Evolutionary conservation across 64 coral and sea anemone genomes (phyloP).

Genomic region (Actinia equina): DNA sequence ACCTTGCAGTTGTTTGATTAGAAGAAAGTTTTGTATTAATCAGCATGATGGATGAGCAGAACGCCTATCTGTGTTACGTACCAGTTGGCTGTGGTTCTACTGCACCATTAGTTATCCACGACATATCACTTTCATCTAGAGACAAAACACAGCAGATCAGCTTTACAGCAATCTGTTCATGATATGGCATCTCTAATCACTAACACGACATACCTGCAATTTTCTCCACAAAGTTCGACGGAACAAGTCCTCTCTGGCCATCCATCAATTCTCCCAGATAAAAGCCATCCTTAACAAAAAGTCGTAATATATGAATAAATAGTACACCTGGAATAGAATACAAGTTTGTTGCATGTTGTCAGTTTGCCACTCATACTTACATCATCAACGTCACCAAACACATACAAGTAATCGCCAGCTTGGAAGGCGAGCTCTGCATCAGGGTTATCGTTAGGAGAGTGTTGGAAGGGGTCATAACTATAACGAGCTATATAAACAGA

Average conservation of each 20-base stretch:
- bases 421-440: constrained; percentile 95
- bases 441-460: constrained; percentile 94
- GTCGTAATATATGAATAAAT: neutral
- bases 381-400: constrained; percentile 96
- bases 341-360: too few relatives aligned
- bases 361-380: constrained; percentile 28
- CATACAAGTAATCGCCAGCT: constrained; percentile 94
- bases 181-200: neutral
- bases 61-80: neutral
- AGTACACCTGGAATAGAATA: neutral
- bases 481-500: constrained; percentile 89
- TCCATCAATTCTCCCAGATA: constrained; percentile 90
- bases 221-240: constrained; percentile 96
- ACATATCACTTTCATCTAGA: constrained; percentile 79
- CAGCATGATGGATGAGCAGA: neutral
- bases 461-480: constrained; percentile 91
- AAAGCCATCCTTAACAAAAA: constrained; percentile 71
- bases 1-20: too few relatives aligned
- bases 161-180: neutral
- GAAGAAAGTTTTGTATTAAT: too few relatives aligned
- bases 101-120: constrained; percentile 54
- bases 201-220: constrained; percentile 53
- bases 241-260: constrained; percentile 90
- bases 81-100: constrained; percentile 12
- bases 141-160: neutral